phyloP scores from a whole-genome alignment of 2,113 vertebrate species.

The Dromiciops gliroides region DNA sequence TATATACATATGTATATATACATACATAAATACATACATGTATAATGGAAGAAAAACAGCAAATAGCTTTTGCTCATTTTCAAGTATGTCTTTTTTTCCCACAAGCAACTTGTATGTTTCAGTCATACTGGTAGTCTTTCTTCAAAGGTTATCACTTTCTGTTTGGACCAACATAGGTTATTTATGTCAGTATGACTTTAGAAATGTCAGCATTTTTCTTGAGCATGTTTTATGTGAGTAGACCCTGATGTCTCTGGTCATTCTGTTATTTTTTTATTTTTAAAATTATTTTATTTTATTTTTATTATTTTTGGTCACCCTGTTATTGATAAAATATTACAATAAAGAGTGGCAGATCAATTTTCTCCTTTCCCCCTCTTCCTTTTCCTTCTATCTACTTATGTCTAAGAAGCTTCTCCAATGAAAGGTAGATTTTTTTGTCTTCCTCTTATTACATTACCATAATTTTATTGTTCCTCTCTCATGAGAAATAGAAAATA shows the following conservation, averaged over 20 bases:
- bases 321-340: slow-evolving; percentile 1
- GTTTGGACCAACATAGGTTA: not conserved
- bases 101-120: not conserved
- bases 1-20: not conserved
- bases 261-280: slow-evolving; percentile 4
- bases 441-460: slow-evolving; percentile 42
- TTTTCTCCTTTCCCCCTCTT: not conserved
- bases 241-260: slow-evolving; percentile 16
- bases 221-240: not conserved
- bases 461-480: slow-evolving; percentile 57
- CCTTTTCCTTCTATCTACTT: not conserved
- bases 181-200: slow-evolving; percentile 12
- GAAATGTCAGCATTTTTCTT: not conserved
- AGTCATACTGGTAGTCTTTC: not conserved
- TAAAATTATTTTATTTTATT: no score
- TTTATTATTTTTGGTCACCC: no score
- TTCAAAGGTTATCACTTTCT: not conserved
- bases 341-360: not conserved
- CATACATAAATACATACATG: not conserved
- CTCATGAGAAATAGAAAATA: slow-evolving; percentile 63
- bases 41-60: not conserved
- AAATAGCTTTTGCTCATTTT: not conserved
- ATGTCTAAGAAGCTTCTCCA: not conserved
- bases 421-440: slow-evolving; percentile 22
- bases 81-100: not conserved